These are phyloP conservation scores for Leucopsar rothschildi DNA, from an alignment of 2,113 vertebrate genomes.

Conservation along the genomic window DNA sequence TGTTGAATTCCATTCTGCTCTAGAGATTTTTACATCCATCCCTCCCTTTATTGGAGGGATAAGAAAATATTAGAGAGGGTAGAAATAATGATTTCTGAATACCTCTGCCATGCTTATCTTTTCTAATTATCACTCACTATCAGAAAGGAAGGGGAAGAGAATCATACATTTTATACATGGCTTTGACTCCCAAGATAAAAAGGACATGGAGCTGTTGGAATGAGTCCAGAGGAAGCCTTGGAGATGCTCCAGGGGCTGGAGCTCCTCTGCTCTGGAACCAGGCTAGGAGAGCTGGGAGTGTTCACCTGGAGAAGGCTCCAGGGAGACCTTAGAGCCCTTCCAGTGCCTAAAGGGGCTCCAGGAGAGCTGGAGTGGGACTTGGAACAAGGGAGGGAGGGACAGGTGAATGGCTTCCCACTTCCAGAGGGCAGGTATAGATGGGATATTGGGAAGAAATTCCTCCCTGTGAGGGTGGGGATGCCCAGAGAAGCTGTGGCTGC, in stretches of 20 bases:
- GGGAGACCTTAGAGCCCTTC: background rate
- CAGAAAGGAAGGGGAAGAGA: background rate
- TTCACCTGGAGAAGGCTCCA: background rate
- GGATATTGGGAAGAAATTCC: background rate
- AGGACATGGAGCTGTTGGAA: background rate
- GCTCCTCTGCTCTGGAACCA: background rate
- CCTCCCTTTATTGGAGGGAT: background rate
- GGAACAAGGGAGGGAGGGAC: background rate
- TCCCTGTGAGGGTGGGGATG: background rate
- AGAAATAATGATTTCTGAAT: background rate
- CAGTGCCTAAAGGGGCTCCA: background rate
- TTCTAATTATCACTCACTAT: background rate
- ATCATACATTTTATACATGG: background rate
- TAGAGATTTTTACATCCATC: background rate
- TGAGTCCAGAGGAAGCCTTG: background rate
- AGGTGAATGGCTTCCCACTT: background rate
- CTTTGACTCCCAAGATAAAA: accelerated
- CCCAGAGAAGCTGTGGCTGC: background rate
- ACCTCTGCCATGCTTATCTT: background rate
- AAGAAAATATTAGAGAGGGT: background rate
- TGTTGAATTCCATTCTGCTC: background rate
- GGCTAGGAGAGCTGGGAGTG: background rate
- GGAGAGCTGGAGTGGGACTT: background rate
- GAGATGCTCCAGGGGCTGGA: background rate
- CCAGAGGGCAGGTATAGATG: background rate